Base-by-base conservation (phyloP, 2,888 invertebrate species). In the Clepsis dumicolana region DNA sequence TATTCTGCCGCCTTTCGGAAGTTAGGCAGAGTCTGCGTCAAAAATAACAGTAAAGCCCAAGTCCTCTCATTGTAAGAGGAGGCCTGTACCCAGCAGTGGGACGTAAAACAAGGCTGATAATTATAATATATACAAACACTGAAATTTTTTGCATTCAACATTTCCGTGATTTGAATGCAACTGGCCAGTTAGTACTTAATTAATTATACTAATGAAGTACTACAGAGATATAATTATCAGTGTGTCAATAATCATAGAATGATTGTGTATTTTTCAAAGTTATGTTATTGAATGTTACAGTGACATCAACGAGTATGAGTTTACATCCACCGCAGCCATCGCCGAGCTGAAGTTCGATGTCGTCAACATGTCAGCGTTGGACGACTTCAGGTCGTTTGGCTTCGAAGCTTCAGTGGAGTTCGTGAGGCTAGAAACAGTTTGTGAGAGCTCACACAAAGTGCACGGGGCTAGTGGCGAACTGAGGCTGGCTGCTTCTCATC, bases 401-500 rank as follows among this genome's bases (percentile, higher is more conserved):
- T 97, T 98, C 86, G 97, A 98, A 85, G 98, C 96, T 5, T 95
- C 95, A 50, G 98, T 97, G 87, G 97, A 97, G 83, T 97, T 97
- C 77, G 94, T 97, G 12, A 95, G 96, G 78, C 92, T 95, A 54
- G 95, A 95, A n/a, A 94, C 95, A 0, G 94, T 94, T 25, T 97
- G 97, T 81, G 94, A 95, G 70, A 95, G 95, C 74, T 95, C 96
- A 56, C 94, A 96, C 75, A 94, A 95, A 74, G 95, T 96, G 63
- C 94, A 94, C 67, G 97, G 97, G 0, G 94, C 97, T 4, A 97
- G 97, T 77, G 98, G 98, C 0, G 96, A 96, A 76, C 94, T 98
- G 71, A 94, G 94, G 71, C 94, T 97, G 73, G 88, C 90, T 2
- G 88, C 94, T 1, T 90, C 93, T 0, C 85, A 91, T 56, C 85